Percentiles rank a stretch among this genome's conserved stretches.
These are phyloP conservation scores for Pyralis farinalis DNA, from an alignment of 2,888 invertebrate genomes.

Conservation along the genomic window DNA sequence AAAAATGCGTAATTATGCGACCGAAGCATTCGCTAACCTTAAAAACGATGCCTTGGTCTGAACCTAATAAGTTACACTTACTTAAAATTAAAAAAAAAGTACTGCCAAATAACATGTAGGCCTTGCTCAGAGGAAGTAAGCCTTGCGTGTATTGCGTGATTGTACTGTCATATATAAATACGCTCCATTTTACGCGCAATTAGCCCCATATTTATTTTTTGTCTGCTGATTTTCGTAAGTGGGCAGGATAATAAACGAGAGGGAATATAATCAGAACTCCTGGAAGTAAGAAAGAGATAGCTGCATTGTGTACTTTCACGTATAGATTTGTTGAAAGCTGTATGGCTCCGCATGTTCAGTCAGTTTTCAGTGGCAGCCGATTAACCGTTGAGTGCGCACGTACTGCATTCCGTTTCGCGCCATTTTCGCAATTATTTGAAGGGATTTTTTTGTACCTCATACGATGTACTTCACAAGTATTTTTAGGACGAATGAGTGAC, in stretches of 20 bases:
- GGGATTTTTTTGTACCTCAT: not conserved
- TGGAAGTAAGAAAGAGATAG: slow-evolving; percentile 32
- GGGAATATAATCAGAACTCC: not conserved
- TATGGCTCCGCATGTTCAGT: slow-evolving; percentile 14
- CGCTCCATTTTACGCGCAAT: slow-evolving; percentile 16
- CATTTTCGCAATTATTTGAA: slow-evolving; percentile 5
- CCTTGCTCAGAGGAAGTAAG: no score
- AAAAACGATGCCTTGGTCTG: no score
- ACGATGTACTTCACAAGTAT: slow-evolving; percentile 4
- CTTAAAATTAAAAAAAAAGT: no score
- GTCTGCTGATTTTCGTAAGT: slow-evolving; percentile 9
- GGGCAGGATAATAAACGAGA: slow-evolving; percentile 15
- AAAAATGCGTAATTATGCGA: no score
- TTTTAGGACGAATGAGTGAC: slow-evolving; percentile 7
- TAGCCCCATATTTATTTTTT: slow-evolving; percentile 11
- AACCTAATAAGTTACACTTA: no score
- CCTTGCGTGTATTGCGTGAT: no score
- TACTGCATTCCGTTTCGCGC: not conserved
- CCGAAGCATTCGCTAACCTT: no score
- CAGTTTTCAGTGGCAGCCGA: slow-evolving; percentile 5
- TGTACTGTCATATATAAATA: slow-evolving; percentile 2
- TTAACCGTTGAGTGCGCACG: not conserved
- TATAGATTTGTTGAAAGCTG: slow-evolving; percentile 74
- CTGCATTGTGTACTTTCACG: slow-evolving; percentile 55
- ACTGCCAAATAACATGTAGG: no score